These are phyloP conservation scores for Drosophila setifemur DNA, from an alignment of 1,140 invertebrate genomes.

Conservation along the genomic window DNA sequence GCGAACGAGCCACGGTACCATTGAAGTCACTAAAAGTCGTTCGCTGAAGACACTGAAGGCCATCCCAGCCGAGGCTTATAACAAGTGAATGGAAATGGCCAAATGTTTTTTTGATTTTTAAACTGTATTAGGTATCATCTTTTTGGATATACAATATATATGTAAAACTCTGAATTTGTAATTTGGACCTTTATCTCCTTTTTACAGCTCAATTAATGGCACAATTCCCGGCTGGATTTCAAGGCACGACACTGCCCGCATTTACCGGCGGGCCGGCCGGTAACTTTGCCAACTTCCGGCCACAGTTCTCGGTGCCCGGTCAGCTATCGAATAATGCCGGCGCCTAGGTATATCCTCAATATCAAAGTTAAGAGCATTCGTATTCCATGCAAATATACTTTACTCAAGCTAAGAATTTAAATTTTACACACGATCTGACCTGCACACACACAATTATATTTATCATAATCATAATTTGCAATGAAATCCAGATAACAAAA, in stretches of 20 bases:
- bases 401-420: slow-evolving; percentile 70
- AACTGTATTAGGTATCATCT: not conserved
- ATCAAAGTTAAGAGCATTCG: slow-evolving; percentile 54
- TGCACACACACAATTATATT: slow-evolving; percentile 46
- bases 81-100: too few species aligned
- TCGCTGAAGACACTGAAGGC: too few species aligned
- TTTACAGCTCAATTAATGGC: slow-evolving; percentile 87
- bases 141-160: too few species aligned
- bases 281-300: slow-evolving; percentile 93
- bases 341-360: slow-evolving; percentile 44
- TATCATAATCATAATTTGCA: slow-evolving; percentile 74
- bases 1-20: too few species aligned
- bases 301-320: slow-evolving; percentile 94
- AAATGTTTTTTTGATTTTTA: not conserved
- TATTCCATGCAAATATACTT: slow-evolving; percentile 72
- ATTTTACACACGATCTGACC: slow-evolving; percentile 22
- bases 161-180: too few species aligned
- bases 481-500: slow-evolving; percentile 47
- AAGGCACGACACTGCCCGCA: slow-evolving; percentile 87
- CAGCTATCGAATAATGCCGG: slow-evolving; percentile 83
- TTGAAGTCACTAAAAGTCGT: too few species aligned
- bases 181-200: too few species aligned
- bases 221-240: slow-evolving; percentile 91
- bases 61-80: too few species aligned
- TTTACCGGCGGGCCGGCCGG: slow-evolving; percentile 88